Evolutionary conservation across 2,888 invertebrate species (phyloP).

Genomic region (Esperia sulphurella): DNA sequence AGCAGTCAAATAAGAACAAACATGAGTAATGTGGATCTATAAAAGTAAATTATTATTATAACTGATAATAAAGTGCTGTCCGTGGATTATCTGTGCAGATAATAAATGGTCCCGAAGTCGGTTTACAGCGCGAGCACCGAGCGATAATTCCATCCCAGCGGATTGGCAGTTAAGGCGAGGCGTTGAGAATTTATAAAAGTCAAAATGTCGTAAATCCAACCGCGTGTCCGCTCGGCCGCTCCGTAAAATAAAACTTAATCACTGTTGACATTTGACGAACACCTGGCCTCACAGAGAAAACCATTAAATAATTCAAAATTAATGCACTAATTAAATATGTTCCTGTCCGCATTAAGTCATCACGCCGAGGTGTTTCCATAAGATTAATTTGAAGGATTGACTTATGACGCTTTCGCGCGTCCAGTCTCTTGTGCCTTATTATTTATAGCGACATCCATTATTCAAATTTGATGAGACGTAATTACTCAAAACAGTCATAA

Average conservation of each 20-base stretch:
- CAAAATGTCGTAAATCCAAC: slow-evolving; percentile 67
- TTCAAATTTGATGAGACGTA: slow-evolving; percentile 77
- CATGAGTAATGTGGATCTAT: slow-evolving; percentile 74
- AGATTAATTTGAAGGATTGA: slow-evolving; percentile 71
- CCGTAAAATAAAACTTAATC: slow-evolving; percentile 70
- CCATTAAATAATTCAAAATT: slow-evolving; percentile 72
- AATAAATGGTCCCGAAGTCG: slow-evolving; percentile 64
- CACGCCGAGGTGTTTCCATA: slow-evolving; percentile 56
- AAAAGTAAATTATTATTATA: slow-evolving; percentile 78
- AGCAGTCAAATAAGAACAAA: slow-evolving; percentile 74
- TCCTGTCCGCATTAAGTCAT: slow-evolving; percentile 69
- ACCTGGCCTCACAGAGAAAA: slow-evolving; percentile 55
- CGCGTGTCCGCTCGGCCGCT: slow-evolving; percentile 36
- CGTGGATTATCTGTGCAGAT: slow-evolving; percentile 70
- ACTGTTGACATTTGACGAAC: slow-evolving; percentile 75
- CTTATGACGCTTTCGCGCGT: slow-evolving; percentile 66
- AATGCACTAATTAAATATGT: slow-evolving; percentile 75
- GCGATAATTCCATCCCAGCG: slow-evolving; percentile 61
- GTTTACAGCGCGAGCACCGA: slow-evolving; percentile 59
- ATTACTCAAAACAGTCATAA: slow-evolving; percentile 76
- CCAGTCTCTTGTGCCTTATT: slow-evolving; percentile 55
- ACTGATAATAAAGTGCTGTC: slow-evolving; percentile 77
- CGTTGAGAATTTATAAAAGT: slow-evolving; percentile 71
- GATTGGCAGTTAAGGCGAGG: slow-evolving; percentile 69
- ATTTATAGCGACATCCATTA: slow-evolving; percentile 72